phyloP scores from a whole-genome alignment of 2,888 invertebrate genomes.

The Arge pagana region DNA sequence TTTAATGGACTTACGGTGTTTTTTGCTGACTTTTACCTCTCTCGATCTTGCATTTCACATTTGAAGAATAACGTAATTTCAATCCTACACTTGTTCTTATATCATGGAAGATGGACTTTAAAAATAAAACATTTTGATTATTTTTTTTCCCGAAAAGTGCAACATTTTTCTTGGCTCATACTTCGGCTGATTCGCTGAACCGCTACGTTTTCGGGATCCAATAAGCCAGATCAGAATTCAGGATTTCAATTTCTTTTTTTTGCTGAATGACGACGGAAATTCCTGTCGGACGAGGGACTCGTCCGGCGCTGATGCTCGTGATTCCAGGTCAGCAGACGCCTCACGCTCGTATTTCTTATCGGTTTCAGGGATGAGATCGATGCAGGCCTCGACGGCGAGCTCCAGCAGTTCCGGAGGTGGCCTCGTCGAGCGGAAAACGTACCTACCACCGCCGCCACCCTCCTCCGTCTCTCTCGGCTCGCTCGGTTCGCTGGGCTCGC shows the following conservation, averaged over 20 bases:
- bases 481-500: constrained; percentile 44
- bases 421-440: constrained; percentile 49
- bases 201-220: too few relatives aligned
- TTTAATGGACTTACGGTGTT: too few relatives aligned
- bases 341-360: neutral
- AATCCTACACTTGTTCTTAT: too few relatives aligned
- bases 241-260: constrained; percentile 9
- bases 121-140: too few relatives aligned
- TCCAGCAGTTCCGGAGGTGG: constrained; percentile 49
- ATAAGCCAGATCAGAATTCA: neutral
- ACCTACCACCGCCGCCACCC: constrained; percentile 20
- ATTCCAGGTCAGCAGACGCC: neutral
- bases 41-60: too few relatives aligned
- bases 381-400: constrained; percentile 48
- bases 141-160: too few relatives aligned
- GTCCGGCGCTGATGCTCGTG: neutral
- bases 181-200: too few relatives aligned
- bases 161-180: too few relatives aligned
- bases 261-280: constrained; percentile 1
- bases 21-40: too few relatives aligned
- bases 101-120: too few relatives aligned
- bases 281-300: neutral
- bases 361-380: constrained; percentile 46
- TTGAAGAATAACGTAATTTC: too few relatives aligned
- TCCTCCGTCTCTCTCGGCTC: constrained; percentile 45